Evolutionary conservation across 1,140 invertebrate species (phyloP), one percentile per base, ranked within the genome.

Genomic region (Drosophila bocki): DNA sequence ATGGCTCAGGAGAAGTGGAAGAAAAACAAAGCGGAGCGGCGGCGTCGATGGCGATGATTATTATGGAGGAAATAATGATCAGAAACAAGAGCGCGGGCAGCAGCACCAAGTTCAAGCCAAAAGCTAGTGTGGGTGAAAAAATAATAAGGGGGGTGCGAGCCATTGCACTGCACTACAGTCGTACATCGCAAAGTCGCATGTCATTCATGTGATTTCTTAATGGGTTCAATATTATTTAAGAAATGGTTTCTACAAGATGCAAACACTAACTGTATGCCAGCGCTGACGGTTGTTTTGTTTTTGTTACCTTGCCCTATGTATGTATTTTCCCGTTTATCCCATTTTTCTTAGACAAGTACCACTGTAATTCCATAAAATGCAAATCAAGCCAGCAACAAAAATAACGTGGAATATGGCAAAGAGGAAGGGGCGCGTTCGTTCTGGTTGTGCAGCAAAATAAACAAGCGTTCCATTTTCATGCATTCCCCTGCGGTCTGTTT

Each of bases 381-480:
- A 53, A 65, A 67, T 53, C 48, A 48, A 69, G 45, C 33, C 37
- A 50, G 60, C 45, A 75, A 57, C 33, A 62, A 58, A 41, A 51
- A 59, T 9, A 56, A 37, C 13, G 17, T 22, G 33, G 37, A 42
- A 15, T 13, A 44, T 41, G 26, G 51, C 33, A 37, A 19, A 35
- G 22, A 29, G 15, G 57, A 19, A 32, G 22, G 37, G 9, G 47
- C 39, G 54, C 42, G 22, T 44, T 54, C 47, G 69, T 71, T 72
- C 69, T 72, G 69, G 69, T 72, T 72, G 42, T 72, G 69, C 69
- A 72, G 69, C 75, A 82, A 65, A 75, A 58, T 64, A 70, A 84
- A 63, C 60, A 64, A 75, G 57, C 63, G 83, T 87, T 87, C 56
- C 85, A 75, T 63, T 87, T 87, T 78, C 72, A 68, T 78, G 45